A percentile compares a stretch with the other conserved stretches of the same genome.
Conservation (phyloP, 2,113 vertebrate genomes). For the Vulpes vulpes region DNA sequence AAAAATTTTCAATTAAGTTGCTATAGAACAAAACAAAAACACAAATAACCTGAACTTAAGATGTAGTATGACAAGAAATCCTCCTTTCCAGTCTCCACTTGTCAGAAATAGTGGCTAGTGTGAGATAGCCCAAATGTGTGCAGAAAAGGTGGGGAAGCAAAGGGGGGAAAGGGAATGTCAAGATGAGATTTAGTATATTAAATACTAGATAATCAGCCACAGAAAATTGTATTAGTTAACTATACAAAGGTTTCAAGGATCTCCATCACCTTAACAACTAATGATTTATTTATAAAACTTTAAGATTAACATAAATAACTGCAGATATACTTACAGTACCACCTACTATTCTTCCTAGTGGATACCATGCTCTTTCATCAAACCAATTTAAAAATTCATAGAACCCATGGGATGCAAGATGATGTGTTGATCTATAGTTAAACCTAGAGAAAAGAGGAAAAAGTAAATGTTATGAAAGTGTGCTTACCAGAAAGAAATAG, state of each 20-base stretch:
- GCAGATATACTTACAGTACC: conserved; percentile 94
- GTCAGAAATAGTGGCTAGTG: background rate
- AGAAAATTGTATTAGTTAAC: conserved; percentile 11
- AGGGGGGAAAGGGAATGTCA: background rate
- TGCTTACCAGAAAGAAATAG: background rate
- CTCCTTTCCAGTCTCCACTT: background rate
- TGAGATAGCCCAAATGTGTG: background rate
- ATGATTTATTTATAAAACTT: conserved; percentile 46
- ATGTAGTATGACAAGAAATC: background rate
- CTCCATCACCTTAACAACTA: background rate
- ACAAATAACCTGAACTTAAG: conserved; percentile 30
- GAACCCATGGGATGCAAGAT: conserved; percentile 99
- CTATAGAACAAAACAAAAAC: background rate
- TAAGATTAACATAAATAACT: conserved; percentile 59
- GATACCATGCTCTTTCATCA: conserved; percentile 99
- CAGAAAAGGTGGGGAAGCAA: background rate
- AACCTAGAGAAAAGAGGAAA: conserved; percentile 91
- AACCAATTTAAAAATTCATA: conserved; percentile 99
- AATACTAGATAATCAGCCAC: background rate
- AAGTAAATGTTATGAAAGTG: conserved; percentile 66
- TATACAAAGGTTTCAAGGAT: conserved; percentile 36
- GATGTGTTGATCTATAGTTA: conserved; percentile 99
- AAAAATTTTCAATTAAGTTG: background rate
- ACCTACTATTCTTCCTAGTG: conserved; percentile 98
- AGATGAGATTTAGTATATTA: conserved; percentile 32